Conservation (phyloP, 2,113 vertebrate species). For the Ictalurus punctatus region DNA sequence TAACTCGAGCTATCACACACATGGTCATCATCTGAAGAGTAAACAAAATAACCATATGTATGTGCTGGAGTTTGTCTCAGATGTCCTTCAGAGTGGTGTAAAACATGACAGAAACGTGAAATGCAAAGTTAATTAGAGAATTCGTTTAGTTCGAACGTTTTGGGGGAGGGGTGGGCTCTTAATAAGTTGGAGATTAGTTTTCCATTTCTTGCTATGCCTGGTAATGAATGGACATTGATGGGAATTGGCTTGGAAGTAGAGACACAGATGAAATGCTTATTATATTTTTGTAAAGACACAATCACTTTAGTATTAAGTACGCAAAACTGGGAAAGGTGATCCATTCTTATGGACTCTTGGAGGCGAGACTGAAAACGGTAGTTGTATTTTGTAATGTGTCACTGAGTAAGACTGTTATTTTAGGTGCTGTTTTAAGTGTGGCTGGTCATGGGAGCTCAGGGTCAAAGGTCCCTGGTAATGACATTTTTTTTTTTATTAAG, state of each 20-base stretch:
- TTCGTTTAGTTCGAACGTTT: not conserved
- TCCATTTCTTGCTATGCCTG: not conserved
- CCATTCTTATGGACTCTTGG: not conserved
- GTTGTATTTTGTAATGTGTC: not conserved
- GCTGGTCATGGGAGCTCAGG: slow-evolving; percentile 50
- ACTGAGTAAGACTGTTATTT: not conserved
- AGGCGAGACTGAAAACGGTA: not conserved
- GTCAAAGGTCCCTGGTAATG: slow-evolving; percentile 53
- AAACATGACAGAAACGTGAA: not conserved
- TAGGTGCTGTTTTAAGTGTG: slow-evolving; percentile 37
- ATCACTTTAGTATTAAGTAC: not conserved
- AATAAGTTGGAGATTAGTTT: not conserved
- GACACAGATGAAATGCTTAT: not conserved
- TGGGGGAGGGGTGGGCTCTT: not conserved
- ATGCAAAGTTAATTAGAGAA: not conserved
- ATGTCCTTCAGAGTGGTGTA: not conserved
- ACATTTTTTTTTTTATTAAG: not conserved
- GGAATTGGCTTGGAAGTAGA: not conserved
- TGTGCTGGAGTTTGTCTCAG: not conserved
- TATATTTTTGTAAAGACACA: not conserved
- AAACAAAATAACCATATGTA: not conserved
- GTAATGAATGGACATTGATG: not conserved
- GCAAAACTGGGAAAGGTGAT: not conserved
- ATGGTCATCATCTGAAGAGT: not conserved
- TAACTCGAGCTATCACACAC: not conserved